These are phyloP conservation scores for Panurus biarmicus DNA, from an alignment of 2,113 vertebrate genomes.

Conservation along the genomic window DNA sequence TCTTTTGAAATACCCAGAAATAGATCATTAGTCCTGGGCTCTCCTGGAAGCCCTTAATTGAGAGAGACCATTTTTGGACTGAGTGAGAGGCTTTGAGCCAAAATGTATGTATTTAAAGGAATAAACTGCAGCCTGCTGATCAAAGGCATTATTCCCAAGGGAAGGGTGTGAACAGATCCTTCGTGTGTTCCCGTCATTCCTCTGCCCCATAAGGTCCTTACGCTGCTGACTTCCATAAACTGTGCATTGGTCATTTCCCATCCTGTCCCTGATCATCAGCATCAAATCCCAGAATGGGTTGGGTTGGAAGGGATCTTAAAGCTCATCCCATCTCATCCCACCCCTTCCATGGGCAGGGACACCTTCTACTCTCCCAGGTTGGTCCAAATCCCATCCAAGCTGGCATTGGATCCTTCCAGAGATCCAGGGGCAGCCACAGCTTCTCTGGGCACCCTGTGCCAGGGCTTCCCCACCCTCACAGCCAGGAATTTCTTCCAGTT, in stretches of 20 bases:
- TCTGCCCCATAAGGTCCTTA: neutral
- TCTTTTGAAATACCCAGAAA: neutral
- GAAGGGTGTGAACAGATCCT: neutral
- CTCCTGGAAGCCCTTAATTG: neutral
- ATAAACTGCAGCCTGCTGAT: neutral
- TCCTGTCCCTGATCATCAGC: neutral
- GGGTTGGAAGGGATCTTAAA: neutral
- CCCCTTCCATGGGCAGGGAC: neutral
- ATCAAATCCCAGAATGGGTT: neutral
- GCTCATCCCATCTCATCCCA: neutral
- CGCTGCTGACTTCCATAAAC: fast-evolving
- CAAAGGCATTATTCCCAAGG: neutral
- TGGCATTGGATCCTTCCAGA: neutral
- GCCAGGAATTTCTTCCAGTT: fast-evolving
- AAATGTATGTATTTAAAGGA: neutral
- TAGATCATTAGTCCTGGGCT: neutral
- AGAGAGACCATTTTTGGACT: neutral
- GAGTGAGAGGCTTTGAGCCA: neutral
- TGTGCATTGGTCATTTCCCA: neutral
- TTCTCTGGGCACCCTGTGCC: neutral
- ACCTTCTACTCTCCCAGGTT: fast-evolving
- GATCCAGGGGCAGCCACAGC: neutral
- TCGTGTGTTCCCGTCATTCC: neutral
- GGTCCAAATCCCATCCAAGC: fast-evolving
- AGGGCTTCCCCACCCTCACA: fast-evolving